Base-by-base conservation (phyloP, 2,888 invertebrate genomes). In the Temnothorax ravouxi region DNA sequence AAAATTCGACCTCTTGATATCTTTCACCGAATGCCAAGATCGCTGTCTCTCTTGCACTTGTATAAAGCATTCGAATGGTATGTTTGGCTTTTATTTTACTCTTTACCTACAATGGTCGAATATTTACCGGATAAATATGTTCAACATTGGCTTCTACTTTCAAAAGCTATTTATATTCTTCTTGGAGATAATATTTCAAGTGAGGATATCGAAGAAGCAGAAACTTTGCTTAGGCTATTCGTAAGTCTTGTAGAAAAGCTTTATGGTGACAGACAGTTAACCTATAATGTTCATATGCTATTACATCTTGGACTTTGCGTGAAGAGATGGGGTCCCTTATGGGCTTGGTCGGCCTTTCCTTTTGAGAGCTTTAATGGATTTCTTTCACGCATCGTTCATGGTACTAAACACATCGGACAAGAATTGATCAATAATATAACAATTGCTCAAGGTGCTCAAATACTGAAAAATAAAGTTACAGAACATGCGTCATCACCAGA, bases 111-210 rank as follows among this genome's bases (percentile, higher is more conserved):
- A 64, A 64, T 64, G n/a, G 2, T n/a, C 38, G n/a, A 64, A 64
- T 41, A 64, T 64, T 64, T 64, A 64, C 38, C 38, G 11, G 38
- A 64, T 64, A 64, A 64, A 64, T 41, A 38, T 41, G n/a, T 62
- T 62, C 62, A 62, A 62, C 62, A 62, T 62, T 62, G 62, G 38
- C n/a, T 62, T 62, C 11, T 62, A 41, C n/a, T 62, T 62, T n/a
- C 38, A 64, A 64, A 64, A 64, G 62, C 62, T 64, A 64, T 64
- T 64, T 64, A 64, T 38, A 64, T 64, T 64, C 38, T 64, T 64
- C 62, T 64, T 41, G 62, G 62, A 64, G n/a, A 64, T 64, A 64
- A 64, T 64, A 64, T 64, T 64, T 64, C 11, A 18, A 64, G 11
- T 64, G 11, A 64, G n/a, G 62, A 64, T 38, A 64, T 64, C n/a